Base-by-base conservation (phyloP, 2,113 vertebrate species). In the Corythornis cristatus region DNA sequence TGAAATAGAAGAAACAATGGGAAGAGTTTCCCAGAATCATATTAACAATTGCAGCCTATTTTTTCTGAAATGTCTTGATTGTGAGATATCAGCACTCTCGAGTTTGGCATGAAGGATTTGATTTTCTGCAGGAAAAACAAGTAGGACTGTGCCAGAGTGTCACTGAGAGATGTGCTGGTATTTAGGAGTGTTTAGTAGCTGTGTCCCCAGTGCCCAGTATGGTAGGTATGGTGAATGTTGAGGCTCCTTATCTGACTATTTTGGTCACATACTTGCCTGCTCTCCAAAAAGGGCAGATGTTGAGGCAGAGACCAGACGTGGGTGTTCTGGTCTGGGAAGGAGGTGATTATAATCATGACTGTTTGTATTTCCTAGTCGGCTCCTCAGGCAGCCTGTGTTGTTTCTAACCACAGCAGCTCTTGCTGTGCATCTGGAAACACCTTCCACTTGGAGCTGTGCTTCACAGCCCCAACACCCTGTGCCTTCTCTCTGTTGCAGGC, bases 401-500 rank as follows among this genome's bases (percentile, higher is more conserved):
- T 80, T 80, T 83, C 64, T 66, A 33, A 31, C 58, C 29, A 19
- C 2, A 6, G 26, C 2, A 1, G 58, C 80, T 76, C 45, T 46
- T 79, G 50, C 75, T 53, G n/a, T 68, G 72, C 53, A 46, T 64
- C n/a, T 92, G 54, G 46, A 88, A 62, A 19, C 50, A 43, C 91
- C 65, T 89, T 65, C 76, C 35, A 29, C 31, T 72, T 56, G 1
- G 6, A 75, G 53, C 61, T 68, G 48, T 22, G 37, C 26, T 11
- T 85, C 45, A 20, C 4, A 3, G 20, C 58, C 78, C 74, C 58
- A 73, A 45, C 0, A 1, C 56, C 0, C 0, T 48, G 75, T 89
- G 79, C 71, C 79, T 73, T 65, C 71, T 87, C 66, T 78, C 50
- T 84, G 0, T 94, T 90, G 91, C 75, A 85, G 67, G 50, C 77